Percentiles rank a stretch among this genome's conserved stretches.
Evolutionary conservation across 2,113 vertebrate species (phyloP).

Genomic region (Thermophis baileyi): DNA sequence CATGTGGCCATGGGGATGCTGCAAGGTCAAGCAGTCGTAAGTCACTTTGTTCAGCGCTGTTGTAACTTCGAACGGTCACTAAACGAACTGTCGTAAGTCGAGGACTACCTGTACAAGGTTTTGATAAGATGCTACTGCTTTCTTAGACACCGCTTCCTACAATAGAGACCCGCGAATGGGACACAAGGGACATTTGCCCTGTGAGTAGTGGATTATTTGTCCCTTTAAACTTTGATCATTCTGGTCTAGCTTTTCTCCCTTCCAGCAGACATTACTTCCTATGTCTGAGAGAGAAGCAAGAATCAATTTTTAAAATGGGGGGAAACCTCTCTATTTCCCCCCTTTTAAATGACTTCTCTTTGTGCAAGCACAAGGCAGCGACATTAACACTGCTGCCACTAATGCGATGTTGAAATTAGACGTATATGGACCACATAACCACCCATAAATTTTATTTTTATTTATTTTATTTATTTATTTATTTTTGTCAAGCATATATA

Average conservation of each 20-base stretch:
- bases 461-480: too few relatives aligned
- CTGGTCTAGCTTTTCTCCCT: background rate
- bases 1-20: too few relatives aligned
- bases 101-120: background rate
- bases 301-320: background rate
- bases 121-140: background rate
- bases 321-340: background rate
- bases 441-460: background rate
- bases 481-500: too few relatives aligned
- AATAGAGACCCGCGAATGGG: background rate
- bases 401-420: background rate
- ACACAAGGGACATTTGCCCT: background rate
- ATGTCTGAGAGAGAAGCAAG: background rate
- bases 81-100: too few relatives aligned
- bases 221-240: background rate
- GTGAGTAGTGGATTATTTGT: background rate
- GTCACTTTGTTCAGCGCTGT: too few relatives aligned
- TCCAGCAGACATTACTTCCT: background rate
- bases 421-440: background rate
- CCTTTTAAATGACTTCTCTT: background rate
- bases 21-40: too few relatives aligned
- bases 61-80: too few relatives aligned
- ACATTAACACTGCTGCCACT: background rate
- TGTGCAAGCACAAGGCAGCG: background rate
- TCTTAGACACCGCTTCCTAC: background rate